These are phyloP conservation scores for Sussaba pulchella DNA, from an alignment of 2,888 invertebrate species.

Conservation along the genomic window DNA sequence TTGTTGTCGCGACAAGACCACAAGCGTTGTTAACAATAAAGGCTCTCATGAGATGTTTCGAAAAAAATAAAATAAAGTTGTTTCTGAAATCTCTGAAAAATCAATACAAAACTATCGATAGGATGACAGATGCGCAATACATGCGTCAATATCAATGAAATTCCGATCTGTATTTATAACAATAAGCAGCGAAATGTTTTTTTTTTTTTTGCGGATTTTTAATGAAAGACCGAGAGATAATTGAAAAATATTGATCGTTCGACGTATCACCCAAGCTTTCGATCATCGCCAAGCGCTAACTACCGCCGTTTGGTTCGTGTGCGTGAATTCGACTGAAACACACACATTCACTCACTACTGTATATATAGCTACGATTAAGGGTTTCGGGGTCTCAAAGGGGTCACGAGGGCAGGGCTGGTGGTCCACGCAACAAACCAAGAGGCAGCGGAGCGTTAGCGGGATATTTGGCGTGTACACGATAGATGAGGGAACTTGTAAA, in stretches of 20 bases:
- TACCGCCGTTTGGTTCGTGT: conserved; percentile 80
- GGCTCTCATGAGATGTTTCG: too few species aligned
- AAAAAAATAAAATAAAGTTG: too few species aligned
- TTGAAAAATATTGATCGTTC: conserved; percentile 42
- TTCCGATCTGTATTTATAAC: conserved; percentile 8
- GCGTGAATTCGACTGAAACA: conserved; percentile 77
- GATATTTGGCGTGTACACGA: conserved; percentile 69
- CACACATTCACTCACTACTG: conserved; percentile 83
- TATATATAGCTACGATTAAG: conserved; percentile 52
- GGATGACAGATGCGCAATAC: conserved; percentile 39
- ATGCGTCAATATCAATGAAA: conserved; percentile 14
- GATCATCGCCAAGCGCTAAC: conserved; percentile 80
- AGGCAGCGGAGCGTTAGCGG: conserved; percentile 71
- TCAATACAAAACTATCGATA: conserved; percentile 27
- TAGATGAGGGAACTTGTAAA: conserved; percentile 79
- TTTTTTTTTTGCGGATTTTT: conserved; percentile 24
- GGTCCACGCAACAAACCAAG: conserved; percentile 73
- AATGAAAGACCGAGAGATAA: conserved; percentile 29
- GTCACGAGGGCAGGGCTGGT: conserved; percentile 38
- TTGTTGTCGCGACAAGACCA: conserved; percentile 34
- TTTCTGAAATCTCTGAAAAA: background rate
- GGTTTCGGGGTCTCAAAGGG: conserved; percentile 19
- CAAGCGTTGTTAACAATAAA: background rate
- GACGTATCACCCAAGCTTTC: conserved; percentile 82
- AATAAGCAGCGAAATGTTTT: conserved; percentile 45